A percentile compares a stretch with the other conserved stretches of the same genome.
Conservation (phyloP, 1,140 invertebrate species). For the Lanistes nyassanus region DNA sequence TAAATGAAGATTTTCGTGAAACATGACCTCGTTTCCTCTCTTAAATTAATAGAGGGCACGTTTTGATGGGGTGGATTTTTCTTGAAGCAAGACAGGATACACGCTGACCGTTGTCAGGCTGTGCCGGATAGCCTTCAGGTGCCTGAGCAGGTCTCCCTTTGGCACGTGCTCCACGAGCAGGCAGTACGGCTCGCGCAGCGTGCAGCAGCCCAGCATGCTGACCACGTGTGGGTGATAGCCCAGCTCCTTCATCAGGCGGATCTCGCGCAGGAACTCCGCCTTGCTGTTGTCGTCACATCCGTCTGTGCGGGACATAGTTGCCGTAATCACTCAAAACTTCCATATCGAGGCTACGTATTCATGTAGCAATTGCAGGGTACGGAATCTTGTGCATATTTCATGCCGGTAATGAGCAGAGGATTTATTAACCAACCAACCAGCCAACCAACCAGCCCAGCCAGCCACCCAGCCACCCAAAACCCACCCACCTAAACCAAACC, state of each 20-base stretch:
- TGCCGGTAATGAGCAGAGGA: neutral
- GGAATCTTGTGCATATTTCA: too few relatives aligned
- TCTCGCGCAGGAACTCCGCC: constrained; percentile 77
- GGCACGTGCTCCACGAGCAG: constrained; percentile 68
- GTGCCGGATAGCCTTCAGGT: constrained; percentile 61
- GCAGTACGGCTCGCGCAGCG: constrained; percentile 68
- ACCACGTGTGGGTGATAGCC: constrained; percentile 83
- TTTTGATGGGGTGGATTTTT: too few relatives aligned
- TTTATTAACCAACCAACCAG: neutral
- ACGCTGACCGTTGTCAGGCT: constrained; percentile 56
- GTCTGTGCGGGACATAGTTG: constrained; percentile 56
- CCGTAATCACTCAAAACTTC: too few relatives aligned
- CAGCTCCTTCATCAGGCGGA: constrained; percentile 81
- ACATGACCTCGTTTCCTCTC: too few relatives aligned
- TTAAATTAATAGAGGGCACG: too few relatives aligned
- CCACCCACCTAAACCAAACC: too few relatives aligned
- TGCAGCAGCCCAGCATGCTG: constrained; percentile 81
- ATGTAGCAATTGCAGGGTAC: too few relatives aligned
- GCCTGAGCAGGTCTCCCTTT: constrained; percentile 67
- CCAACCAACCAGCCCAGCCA: neutral
- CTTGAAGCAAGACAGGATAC: too few relatives aligned
- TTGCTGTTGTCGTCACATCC: constrained; percentile 60
- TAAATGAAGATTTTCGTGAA: too few relatives aligned
- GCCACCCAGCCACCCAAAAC: neutral
- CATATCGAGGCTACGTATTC: too few relatives aligned